Percentiles rank a stretch among this genome's conserved stretches.
Evolutionary conservation across 2,797 vertebrate species (phyloP).

Genomic region (Nyctibius grandis): DNA sequence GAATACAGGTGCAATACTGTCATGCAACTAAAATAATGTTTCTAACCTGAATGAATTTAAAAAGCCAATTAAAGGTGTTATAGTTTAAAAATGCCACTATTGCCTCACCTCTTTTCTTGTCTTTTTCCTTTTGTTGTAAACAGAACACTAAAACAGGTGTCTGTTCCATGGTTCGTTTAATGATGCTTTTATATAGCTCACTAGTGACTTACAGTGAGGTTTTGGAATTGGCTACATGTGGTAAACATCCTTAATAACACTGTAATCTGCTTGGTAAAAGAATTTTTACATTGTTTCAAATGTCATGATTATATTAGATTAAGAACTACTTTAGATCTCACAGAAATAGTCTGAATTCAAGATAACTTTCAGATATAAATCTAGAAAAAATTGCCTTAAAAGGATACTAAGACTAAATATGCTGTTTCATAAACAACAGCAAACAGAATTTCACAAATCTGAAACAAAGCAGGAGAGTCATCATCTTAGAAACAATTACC

Average conservation of each 20-base stretch:
- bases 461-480: not conserved
- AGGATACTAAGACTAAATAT: not conserved
- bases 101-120: not conserved
- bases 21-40: not conserved
- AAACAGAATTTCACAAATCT: not conserved
- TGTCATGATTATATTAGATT: not conserved
- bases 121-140: not conserved
- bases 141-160: not conserved
- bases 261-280: not conserved
- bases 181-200: not conserved
- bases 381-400: not conserved
- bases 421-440: not conserved
- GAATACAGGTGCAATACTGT: not conserved
- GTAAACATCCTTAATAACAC: not conserved
- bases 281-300: not conserved
- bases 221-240: not conserved
- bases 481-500: not conserved
- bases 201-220: not conserved
- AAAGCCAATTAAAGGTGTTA: not conserved
- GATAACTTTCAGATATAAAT: not conserved
- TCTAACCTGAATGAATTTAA: not conserved
- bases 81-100: not conserved
- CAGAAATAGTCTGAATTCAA: not conserved
- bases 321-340: not conserved
- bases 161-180: not conserved